Conservation (phyloP, 2,888 invertebrate genomes). For the Dascillus cervinus region DNA sequence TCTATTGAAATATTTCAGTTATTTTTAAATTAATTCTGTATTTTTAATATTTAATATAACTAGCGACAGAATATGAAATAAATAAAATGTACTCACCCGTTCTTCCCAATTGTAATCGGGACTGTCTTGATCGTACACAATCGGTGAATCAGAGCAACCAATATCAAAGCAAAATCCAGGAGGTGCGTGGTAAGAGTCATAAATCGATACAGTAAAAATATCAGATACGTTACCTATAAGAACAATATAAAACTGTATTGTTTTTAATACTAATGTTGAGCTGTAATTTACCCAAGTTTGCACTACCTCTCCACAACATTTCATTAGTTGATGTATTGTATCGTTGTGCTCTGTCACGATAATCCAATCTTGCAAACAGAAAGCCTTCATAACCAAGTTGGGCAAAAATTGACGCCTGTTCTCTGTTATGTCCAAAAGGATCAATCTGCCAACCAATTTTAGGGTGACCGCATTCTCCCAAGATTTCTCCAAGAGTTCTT, state of each 20-base stretch:
- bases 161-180: constrained; percentile 68
- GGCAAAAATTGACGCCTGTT: constrained; percentile 68
- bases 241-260: neutral
- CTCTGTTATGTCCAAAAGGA: no score
- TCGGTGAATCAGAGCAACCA: constrained; percentile 58
- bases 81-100: no score
- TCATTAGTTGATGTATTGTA: constrained; percentile 56
- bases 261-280: neutral
- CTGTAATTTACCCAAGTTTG: constrained; percentile 52
- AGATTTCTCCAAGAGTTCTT: constrained; percentile 53
- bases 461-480: constrained; percentile 62
- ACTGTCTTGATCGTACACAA: constrained; percentile 54
- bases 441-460: constrained; percentile 68
- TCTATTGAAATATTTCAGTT: no score
- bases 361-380: constrained; percentile 76
- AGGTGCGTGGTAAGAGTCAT: constrained; percentile 61
- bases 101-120: constrained; percentile 58
- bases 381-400: constrained; percentile 81
- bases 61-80: no score
- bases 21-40: no score
- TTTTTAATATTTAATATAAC: no score
- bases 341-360: constrained; percentile 62
- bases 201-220: constrained; percentile 55
- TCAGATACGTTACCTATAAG: constrained; percentile 17
- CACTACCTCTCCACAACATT: constrained; percentile 69